Evolutionary conservation across 2,797 vertebrate genomes (phyloP), one percentile per base, ranked within the genome.

Genomic region (Geotrypetes seraphini): DNA sequence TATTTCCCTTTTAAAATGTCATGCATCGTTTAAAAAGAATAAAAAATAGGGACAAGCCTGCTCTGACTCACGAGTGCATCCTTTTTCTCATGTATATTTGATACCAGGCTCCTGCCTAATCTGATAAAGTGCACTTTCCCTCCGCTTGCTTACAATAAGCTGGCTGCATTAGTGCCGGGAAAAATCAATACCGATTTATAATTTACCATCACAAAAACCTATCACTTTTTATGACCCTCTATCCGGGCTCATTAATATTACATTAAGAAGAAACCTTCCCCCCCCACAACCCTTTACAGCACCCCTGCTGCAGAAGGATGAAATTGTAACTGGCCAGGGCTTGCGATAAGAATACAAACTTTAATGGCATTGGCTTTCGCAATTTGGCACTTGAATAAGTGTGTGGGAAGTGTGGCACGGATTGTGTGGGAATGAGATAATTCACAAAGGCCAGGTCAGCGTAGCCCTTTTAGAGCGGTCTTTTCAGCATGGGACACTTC

Each of bases 141-240:
- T 78, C 78, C 83, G 72, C 81, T 85, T 80, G 84, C 81, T 83
- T 83, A 86, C 81, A 84, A 87, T 86, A 85, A 88, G 79, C 81
- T 78, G 83, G 78, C 78, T 83, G 80, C 76, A 83, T 83, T 82
- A 80, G 84, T 78, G 79, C 80, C 65, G 78, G 81, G 72, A 81
- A 83, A 91, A 93, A 92, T 96, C 89, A 68, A 94, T 94, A 89
- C 77, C 84, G 81, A 92, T 95, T 92, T 91, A 90, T 95, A 95
- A 96, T 96, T 96, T 92, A 92, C 88, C 87, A 91, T 90, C 80
- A 83, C 85, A 88, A 85, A 87, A 89, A 87, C 86, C 86, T 88
- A 90, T 93, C 91, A 88, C 85, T 93, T 92, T 90, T 91, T 93
- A 84, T 89, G 84, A 84, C 79, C 84, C 85, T 89, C 83, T 83